These are phyloP conservation scores for Xylocampa areola DNA, from an alignment of 2,888 invertebrate genomes.

Conservation along the genomic window DNA sequence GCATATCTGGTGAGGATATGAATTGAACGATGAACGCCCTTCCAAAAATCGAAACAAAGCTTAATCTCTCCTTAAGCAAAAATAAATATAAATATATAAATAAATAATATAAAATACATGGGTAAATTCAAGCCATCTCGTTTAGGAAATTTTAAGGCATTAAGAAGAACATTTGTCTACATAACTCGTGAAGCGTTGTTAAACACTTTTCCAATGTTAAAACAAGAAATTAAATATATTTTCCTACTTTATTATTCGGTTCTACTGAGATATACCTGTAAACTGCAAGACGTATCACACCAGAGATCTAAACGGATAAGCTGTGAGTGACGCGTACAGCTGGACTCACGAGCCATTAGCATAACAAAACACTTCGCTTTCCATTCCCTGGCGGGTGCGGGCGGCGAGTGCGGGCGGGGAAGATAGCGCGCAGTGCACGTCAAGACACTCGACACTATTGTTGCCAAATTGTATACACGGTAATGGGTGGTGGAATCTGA, in stretches of 20 bases:
- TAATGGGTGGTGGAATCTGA: conserved; percentile 50
- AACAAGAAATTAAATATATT: not conserved
- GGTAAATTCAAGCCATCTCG: too few relatives aligned
- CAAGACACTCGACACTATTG: conserved; percentile 39
- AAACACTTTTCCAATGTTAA: too few relatives aligned
- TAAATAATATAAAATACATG: too few relatives aligned
- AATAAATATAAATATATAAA: too few relatives aligned
- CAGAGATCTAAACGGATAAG: conserved; percentile 23
- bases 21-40: not conserved
- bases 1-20: not conserved
- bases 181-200: too few relatives aligned
- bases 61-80: not conserved
- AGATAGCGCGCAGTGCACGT: conserved; percentile 27
- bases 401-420: not conserved
- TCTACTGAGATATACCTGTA: conserved; percentile 1
- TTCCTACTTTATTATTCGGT: conserved; percentile 17
- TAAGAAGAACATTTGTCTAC: too few relatives aligned
- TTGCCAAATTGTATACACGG: conserved; percentile 45
- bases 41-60: not conserved
- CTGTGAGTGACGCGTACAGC: conserved; percentile 24
- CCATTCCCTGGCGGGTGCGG: conserved; percentile 12
- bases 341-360: conserved; percentile 43
- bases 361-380: conserved; percentile 48
- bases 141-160: too few relatives aligned
- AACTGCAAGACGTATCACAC: conserved; percentile 26